These are phyloP conservation scores for Pseudococcus jackbeardsleyi DNA, from an alignment of 2,888 invertebrate species.

Conservation along the genomic window DNA sequence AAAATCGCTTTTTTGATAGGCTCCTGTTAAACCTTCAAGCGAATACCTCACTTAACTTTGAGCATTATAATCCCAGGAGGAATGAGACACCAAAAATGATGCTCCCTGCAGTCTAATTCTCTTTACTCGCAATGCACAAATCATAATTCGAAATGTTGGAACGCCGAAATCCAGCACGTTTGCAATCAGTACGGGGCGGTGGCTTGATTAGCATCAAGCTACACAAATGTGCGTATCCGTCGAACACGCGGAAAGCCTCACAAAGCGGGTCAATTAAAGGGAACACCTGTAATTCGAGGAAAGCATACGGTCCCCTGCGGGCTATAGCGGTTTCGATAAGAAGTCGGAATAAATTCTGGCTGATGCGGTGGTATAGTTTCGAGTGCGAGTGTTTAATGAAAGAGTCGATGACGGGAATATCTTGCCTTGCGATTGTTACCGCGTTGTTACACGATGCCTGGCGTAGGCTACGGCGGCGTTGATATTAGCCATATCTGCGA, in stretches of 20 bases:
- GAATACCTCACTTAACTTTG: too few relatives aligned
- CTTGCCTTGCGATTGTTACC: constrained; percentile 15
- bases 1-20: too few relatives aligned
- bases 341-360: background rate
- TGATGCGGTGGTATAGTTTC: background rate
- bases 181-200: background rate
- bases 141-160: too few relatives aligned
- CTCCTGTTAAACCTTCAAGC: too few relatives aligned
- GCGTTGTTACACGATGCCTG: background rate
- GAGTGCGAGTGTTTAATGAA: constrained; percentile 19
- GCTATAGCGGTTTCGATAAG: constrained; percentile 3
- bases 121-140: too few relatives aligned
- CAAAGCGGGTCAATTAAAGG: constrained; percentile 6
- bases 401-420: constrained; percentile 26
- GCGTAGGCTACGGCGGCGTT: background rate
- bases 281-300: constrained; percentile 6
- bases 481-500: constrained; percentile 17
- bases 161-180: background rate
- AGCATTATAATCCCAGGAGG: too few relatives aligned
- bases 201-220: background rate
- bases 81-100: too few relatives aligned
- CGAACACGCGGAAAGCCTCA: background rate
- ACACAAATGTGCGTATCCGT: background rate
- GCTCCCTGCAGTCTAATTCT: too few relatives aligned
- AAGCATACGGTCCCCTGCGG: constrained; percentile 1